Evolutionary conservation across 2,797 vertebrate genomes (phyloP).

Genomic region (Rhabdophis nuchalis): DNA sequence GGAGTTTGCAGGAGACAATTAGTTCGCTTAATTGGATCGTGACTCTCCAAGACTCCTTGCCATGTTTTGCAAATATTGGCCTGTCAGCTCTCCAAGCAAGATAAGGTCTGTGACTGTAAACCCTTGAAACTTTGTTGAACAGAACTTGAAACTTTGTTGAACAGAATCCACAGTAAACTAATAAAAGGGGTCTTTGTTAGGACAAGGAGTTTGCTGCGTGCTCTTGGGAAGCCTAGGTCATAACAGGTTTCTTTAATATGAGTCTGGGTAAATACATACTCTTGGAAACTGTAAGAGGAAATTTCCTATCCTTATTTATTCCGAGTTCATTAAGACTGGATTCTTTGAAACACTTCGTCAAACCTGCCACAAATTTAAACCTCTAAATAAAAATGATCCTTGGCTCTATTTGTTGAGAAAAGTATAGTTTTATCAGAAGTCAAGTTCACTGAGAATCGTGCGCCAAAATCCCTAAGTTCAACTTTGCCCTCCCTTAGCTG

Average conservation of each 20-base stretch:
- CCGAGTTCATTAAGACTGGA: not conserved
- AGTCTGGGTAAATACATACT: not conserved
- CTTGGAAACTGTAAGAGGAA: not conserved
- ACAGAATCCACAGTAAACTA: too few species aligned
- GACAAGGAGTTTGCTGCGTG: too few species aligned
- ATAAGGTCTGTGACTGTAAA: too few species aligned
- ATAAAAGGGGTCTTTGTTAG: too few species aligned
- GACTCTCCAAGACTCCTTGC: too few species aligned
- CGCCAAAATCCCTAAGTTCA: not conserved
- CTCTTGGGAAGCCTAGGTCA: too few species aligned
- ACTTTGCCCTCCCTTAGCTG: not conserved
- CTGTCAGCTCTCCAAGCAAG: too few species aligned
- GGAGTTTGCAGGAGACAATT: too few species aligned
- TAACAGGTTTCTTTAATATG: not conserved
- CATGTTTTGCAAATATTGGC: too few species aligned
- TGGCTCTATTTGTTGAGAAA: not conserved
- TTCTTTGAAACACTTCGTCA: not conserved
- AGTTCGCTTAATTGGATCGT: too few species aligned
- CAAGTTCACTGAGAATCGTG: not conserved
- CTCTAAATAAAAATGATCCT: not conserved
- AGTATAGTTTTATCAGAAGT: not conserved
- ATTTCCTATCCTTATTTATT: not conserved
- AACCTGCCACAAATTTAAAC: not conserved
- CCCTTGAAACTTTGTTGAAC: too few species aligned
- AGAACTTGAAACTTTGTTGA: too few species aligned